Conservation (phyloP, 2,113 vertebrate species). For the Eclectus roratus region DNA sequence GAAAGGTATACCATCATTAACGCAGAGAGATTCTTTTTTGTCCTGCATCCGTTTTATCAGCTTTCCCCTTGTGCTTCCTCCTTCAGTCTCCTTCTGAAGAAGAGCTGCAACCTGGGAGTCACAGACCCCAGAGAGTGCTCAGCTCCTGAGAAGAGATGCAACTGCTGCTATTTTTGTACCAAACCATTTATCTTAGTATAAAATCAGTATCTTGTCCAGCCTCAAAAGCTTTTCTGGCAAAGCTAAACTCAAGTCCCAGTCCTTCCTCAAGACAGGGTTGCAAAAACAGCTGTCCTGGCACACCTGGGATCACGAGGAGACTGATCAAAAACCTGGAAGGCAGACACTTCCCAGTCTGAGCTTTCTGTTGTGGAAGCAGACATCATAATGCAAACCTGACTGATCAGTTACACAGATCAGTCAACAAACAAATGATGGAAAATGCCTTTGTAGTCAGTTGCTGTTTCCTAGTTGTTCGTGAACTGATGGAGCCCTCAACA, state of each 20-base stretch:
- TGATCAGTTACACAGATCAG: background rate
- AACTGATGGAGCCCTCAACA: background rate
- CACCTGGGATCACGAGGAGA: background rate
- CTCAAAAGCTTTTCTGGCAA: background rate
- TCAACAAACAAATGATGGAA: background rate
- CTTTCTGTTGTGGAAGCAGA: background rate
- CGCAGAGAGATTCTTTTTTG: background rate
- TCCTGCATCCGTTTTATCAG: background rate
- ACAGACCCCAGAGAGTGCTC: background rate
- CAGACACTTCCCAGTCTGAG: background rate
- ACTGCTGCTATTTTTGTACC: background rate
- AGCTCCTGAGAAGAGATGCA: background rate
- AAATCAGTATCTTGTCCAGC: background rate
- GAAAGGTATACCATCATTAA: background rate
- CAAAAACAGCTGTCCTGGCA: background rate
- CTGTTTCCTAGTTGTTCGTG: background rate
- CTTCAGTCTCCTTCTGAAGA: background rate
- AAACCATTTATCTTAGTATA: background rate
- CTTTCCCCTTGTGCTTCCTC: background rate
- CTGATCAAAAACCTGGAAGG: background rate
- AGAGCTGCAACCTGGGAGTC: background rate
- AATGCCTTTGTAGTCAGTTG: background rate
- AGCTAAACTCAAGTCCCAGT: background rate
- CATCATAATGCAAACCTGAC: background rate
- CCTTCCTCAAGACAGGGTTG: background rate